Evolutionary conservation across 2,888 invertebrate genomes (phyloP).

Genomic region (Sisyra nigra): DNA sequence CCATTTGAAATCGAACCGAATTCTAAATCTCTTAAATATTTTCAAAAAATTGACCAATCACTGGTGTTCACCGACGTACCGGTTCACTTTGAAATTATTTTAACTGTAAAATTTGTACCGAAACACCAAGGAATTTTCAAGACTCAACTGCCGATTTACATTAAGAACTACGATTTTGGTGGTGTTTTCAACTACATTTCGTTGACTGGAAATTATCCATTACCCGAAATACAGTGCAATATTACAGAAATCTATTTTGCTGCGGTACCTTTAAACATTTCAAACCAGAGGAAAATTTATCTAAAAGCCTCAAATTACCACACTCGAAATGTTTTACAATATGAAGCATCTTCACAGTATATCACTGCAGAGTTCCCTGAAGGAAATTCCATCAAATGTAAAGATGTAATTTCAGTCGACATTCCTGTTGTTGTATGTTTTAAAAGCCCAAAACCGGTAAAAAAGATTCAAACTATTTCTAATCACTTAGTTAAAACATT

Average conservation of each 20-base stretch:
- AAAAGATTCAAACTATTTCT: too few species aligned
- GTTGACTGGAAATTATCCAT: slow-evolving; percentile 18
- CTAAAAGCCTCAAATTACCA: slow-evolving; percentile 13
- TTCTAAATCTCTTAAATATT: too few species aligned
- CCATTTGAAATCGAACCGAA: slow-evolving; percentile 17
- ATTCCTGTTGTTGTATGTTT: neutral
- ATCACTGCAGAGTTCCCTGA: neutral
- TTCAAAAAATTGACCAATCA: too few species aligned
- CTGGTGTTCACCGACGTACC: too few species aligned
- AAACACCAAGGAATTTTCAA: slow-evolving; percentile 15
- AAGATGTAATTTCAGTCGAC: slow-evolving; percentile 8
- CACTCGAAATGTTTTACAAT: slow-evolving; percentile 8
- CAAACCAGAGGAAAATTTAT: slow-evolving; percentile 15
- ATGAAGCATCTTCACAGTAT: neutral
- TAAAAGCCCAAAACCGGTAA: neutral
- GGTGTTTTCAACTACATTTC: slow-evolving; percentile 22
- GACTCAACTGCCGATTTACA: slow-evolving; percentile 21
- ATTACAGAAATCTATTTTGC: slow-evolving; percentile 19
- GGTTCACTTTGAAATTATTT: slow-evolving; percentile 11
- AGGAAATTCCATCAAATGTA: neutral
- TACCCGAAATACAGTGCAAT: slow-evolving; percentile 18
- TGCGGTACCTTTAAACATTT: slow-evolving; percentile 19
- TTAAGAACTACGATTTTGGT: slow-evolving; percentile 18
- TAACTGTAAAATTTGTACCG: slow-evolving; percentile 19
- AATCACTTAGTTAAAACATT: too few species aligned